Conservation (phyloP, 1,140 invertebrate genomes). For the Xylocopa sonorina region DNA sequence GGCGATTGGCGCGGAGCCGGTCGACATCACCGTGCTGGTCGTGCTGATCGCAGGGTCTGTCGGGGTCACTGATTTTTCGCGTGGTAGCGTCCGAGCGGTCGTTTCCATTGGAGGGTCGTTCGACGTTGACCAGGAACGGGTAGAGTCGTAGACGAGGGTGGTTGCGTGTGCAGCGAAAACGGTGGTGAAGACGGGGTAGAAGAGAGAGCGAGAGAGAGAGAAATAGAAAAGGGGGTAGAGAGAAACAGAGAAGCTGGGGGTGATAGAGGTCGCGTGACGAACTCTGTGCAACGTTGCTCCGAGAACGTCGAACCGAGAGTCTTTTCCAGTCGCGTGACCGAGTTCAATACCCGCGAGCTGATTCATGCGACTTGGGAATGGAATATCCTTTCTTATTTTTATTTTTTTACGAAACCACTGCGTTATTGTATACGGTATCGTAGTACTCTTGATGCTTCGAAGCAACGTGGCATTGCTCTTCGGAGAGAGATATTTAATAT, state of each 20-base stretch:
- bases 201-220: conserved; percentile 40
- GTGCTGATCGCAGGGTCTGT: conserved; percentile 53
- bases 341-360: background rate
- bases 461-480: conserved; percentile 2
- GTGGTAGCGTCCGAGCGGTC: background rate
- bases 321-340: background rate
- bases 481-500: conserved; percentile 11
- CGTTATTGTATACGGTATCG: too few relatives aligned
- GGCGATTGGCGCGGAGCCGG: conserved; percentile 68
- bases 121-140: conserved; percentile 15
- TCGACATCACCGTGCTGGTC: conserved; percentile 51
- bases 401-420: too few relatives aligned
- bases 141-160: conserved; percentile 38
- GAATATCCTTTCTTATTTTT: background rate
- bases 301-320: conserved; percentile 18
- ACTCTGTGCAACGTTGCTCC: conserved; percentile 48
- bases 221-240: conserved; percentile 39
- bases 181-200: conserved; percentile 34
- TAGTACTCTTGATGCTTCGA: background rate
- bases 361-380: background rate
- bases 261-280: conserved; percentile 47
- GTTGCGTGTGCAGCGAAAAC: conserved; percentile 48
- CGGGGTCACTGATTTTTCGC: conserved; percentile 51
- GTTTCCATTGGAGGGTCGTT: conserved; percentile 40
- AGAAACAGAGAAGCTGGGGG: conserved; percentile 58